phyloP scores from a whole-genome alignment of 2,888 invertebrate species.

The Aleiodes testaceus region DNA sequence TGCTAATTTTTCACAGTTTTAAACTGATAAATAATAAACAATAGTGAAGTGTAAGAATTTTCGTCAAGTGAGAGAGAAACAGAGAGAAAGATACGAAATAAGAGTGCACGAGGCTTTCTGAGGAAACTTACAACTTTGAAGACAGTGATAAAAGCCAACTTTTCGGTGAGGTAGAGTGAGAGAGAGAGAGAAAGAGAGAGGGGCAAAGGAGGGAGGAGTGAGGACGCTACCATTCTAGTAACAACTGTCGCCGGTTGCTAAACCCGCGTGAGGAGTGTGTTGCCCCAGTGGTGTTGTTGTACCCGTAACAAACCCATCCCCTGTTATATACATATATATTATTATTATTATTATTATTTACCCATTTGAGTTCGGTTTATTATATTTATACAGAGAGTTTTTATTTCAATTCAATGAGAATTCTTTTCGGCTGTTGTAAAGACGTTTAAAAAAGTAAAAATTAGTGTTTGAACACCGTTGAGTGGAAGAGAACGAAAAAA shows the following conservation, averaged over 20 bases:
- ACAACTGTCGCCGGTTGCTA: conserved; percentile 53
- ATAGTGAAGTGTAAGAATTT: conserved; percentile 33
- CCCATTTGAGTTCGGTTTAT: conserved; percentile 25
- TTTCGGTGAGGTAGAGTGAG: neutral
- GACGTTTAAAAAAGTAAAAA: conserved; percentile 52
- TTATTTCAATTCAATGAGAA: conserved; percentile 13
- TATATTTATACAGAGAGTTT: conserved; percentile 36
- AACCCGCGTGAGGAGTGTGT: conserved; percentile 49
- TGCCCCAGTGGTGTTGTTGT: conserved; percentile 44
- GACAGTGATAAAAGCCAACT: too few relatives aligned
- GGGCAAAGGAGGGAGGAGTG: conserved; percentile 44
- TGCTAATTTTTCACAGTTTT: neutral
- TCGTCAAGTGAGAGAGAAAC: conserved; percentile 19
- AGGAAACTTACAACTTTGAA: neutral
- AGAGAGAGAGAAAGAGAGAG: conserved; percentile 50
- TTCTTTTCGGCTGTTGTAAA: conserved; percentile 40
- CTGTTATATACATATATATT: conserved; percentile 25
- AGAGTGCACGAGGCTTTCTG: neutral
- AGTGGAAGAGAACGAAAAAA: conserved; percentile 49
- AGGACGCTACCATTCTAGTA: conserved; percentile 52
- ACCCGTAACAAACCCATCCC: conserved; percentile 35
- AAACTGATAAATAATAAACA: conserved; percentile 16
- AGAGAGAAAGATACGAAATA: conserved; percentile 9
- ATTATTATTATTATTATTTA: neutral
- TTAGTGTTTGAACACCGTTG: conserved; percentile 43